Conservation (phyloP, 2,888 invertebrate genomes). For the Cephalotes varians region DNA sequence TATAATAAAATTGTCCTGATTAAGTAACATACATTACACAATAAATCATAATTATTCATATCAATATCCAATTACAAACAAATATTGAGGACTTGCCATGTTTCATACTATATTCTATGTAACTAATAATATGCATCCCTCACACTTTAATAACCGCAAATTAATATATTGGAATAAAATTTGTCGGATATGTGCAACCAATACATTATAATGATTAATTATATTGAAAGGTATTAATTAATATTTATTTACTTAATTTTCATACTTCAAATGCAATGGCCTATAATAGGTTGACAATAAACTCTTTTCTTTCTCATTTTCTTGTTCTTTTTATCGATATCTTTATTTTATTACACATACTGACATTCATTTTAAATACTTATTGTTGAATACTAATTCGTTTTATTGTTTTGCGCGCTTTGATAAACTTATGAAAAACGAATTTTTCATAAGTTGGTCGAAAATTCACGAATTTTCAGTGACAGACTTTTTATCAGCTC, state of each 20-base stretch:
- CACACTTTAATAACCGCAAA: constrained; percentile 27
- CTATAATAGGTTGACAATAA: not conserved
- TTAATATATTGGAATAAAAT: constrained; percentile 31
- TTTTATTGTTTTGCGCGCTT: no score
- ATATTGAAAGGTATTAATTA: not conserved
- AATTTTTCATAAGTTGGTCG: constrained; percentile 43
- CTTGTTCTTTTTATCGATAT: no score
- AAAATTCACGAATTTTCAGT: constrained; percentile 58
- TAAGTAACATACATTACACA: constrained; percentile 29
- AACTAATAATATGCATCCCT: constrained; percentile 27
- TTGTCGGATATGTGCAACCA: not conserved
- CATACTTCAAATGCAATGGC: not conserved
- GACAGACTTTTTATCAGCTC: constrained; percentile 66
- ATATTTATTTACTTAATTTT: not conserved
- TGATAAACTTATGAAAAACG: no score
- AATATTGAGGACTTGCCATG: constrained; percentile 23
- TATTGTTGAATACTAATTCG: not conserved
- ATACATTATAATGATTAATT: constrained; percentile 10
- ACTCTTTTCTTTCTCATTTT: not conserved
- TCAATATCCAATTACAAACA: constrained; percentile 39
- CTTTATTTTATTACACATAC: no score
- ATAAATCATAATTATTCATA: constrained; percentile 48
- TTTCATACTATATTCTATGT: constrained; percentile 21
- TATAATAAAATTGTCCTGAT: constrained; percentile 32
- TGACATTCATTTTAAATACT: constrained; percentile 5